Evolutionary conservation across 2,113 vertebrate species (phyloP), one percentile per base, ranked within the genome.

Genomic region (Poecile atricapillus): DNA sequence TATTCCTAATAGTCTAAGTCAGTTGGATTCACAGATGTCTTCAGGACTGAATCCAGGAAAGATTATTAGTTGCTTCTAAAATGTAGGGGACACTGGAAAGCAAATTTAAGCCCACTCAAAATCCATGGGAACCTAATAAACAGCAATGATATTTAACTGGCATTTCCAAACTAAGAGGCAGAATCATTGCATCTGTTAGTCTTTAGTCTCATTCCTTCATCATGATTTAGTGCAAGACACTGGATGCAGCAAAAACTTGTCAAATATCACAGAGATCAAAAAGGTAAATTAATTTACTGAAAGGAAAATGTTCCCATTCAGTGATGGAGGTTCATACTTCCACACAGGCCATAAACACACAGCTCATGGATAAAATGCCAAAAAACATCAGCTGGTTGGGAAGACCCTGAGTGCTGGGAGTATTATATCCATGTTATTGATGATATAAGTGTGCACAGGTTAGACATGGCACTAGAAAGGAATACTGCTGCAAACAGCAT

Each of bases 101-200:
- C n/a, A 91, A 94, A 87, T 92, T 44, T 75, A 94, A 95, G 90
- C 77, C 88, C 64, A 93, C 83, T 89, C 84, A 94, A 70, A 92
- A 74, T 96, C 71, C 3, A 1, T 83, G 71, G 60, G 68, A 97
- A 92, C 64, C 43, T 81, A 94, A 95, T 67, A 94, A 95, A 89
- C 59, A 93, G 13, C 71, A 81, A 68, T 23, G 46, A 78, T 95
- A 92, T 94, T 96, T 93, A 95, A 89, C 50, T 83, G 88, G 87
- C 76, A 90, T 96, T 95, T 93, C 86, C 87, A 83, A 93, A 82
- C 79, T 93, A 68, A 80, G 73, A 92, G 68, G 47, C 76, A 95
- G 76, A 93, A 90, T 52, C 35, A 83, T 24, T 89, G 39, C 43
- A 50, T 94, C 85, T 89, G 24, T 92, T 90, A 83, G 41, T 70